Evolutionary conservation across 2,888 invertebrate genomes (phyloP), one percentile per base, ranked within the genome.

Genomic region (Agrotis segetum): DNA sequence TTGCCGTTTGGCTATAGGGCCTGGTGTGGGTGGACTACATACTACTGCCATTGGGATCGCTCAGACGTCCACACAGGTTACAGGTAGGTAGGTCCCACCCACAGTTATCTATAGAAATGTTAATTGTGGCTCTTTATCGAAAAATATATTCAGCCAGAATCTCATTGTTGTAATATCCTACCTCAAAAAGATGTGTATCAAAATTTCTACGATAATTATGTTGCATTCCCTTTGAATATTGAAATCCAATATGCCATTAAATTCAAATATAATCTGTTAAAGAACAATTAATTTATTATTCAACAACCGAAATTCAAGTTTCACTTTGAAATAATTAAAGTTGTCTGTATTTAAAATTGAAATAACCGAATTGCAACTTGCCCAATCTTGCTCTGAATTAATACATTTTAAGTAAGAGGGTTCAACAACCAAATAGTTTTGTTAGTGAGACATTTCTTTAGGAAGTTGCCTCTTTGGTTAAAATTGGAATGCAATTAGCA

Each of bases 401-500:
- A 69, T 62, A 52, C n/a, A 68, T 74, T 67, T 60, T 44, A 60
- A 67, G 14, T 72, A 40, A 50, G 62, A 21, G 21, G 52, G 17
- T 64, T 47, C 40, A 60, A 55, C 29, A 60, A 24, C 34, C 17
- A 40, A 24, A 64, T 50, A 65, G 60, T 53, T 64, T 73, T 24
- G 24, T 14, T 47, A 13, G 24, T 19, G 14, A 40, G 21, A 13
- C 56, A 47, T 21, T 46, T 55, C 52, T 69, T 74, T 14, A 11
- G 50, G 46, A 46, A 68, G 50, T 24, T 50, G 16, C 59, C 34
- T 63, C 62, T 46, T 61, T 52, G 50, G 16, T 16, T 55, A 19
- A 52, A 77, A 77, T 68, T 64, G 73, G 50, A 56, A 67, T 67
- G 73, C 77, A 77, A 77, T 77, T 77, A 77, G 60, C 52, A 56